A percentile compares a stretch with the other conserved stretches of the same genome.
Conservation (phyloP, 2,797 vertebrate species). For the Dallia pectoralis region DNA sequence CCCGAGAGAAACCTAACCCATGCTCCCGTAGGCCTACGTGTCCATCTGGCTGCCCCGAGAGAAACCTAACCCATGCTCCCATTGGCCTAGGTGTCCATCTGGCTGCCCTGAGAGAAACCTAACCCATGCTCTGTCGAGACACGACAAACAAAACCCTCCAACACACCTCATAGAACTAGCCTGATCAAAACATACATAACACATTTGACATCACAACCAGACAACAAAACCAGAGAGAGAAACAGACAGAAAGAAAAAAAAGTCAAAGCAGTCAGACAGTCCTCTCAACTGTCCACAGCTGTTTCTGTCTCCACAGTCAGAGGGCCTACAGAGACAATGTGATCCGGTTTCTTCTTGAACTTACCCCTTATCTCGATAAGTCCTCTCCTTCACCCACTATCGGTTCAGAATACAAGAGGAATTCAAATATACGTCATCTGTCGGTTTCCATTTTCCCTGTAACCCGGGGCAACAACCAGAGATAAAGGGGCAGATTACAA, state of each 20-base stretch:
- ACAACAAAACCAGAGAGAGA: slow-evolving; percentile 1
- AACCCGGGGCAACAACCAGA: slow-evolving; percentile 20
- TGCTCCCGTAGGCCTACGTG: slow-evolving; percentile 13
- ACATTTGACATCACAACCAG: slow-evolving; percentile 14
- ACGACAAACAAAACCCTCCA: slow-evolving; percentile 4
- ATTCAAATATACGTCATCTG: not conserved
- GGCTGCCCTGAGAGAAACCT: slow-evolving; percentile 51
- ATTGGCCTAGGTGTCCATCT: slow-evolving; percentile 25
- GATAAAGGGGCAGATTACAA: slow-evolving; percentile 33
- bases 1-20: slow-evolving; percentile 46
- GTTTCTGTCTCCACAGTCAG: not conserved
- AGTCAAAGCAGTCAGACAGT: slow-evolving; percentile 26
- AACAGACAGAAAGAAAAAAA: slow-evolving; percentile 14
- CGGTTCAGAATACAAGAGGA: not conserved
- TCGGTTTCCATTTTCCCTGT: slow-evolving; percentile 20
- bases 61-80: slow-evolving; percentile 26
- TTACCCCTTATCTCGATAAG: not conserved
- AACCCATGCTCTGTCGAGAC: not conserved
- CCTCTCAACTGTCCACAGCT: slow-evolving; percentile 39
- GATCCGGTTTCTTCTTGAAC: not conserved
- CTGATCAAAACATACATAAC: too few species aligned
- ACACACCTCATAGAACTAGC: slow-evolving; percentile 2
- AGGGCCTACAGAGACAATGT: too few species aligned
- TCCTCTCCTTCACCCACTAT: slow-evolving; percentile 4
- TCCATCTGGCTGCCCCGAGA: slow-evolving; percentile 49